Conservation (phyloP, 2,888 invertebrate genomes). For the Lampropteryx suffumata region DNA sequence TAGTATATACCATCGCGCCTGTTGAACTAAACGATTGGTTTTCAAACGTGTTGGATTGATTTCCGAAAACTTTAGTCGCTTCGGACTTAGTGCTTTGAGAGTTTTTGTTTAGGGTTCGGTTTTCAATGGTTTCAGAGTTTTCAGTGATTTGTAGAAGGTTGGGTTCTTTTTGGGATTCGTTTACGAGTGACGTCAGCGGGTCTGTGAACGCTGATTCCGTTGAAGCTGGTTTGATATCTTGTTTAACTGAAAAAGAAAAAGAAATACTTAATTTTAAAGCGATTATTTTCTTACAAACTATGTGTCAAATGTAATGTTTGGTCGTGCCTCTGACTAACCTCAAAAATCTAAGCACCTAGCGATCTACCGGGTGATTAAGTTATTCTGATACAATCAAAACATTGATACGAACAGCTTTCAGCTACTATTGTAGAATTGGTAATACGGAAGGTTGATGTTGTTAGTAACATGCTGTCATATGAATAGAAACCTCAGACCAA, state of each 20-base stretch:
- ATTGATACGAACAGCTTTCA: no score
- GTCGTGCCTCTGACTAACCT: no score
- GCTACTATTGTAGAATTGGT: no score
- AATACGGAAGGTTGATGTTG: no score
- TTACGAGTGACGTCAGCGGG: slow-evolving; percentile 2
- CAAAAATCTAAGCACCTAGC: no score
- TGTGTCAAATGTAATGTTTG: no score
- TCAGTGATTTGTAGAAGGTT: slow-evolving; percentile 2
- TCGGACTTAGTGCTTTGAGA: slow-evolving; percentile 5
- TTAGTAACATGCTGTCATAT: no score
- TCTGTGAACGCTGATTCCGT: slow-evolving; percentile 40
- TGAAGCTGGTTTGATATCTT: slow-evolving; percentile 44
- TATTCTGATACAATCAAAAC: no score
- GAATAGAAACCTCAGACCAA: no score
- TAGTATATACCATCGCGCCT: no score
- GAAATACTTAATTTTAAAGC: not conserved
- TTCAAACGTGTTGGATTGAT: slow-evolving; percentile 10
- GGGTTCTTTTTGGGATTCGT: slow-evolving; percentile 27
- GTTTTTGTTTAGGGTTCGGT: not conserved
- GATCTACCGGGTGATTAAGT: no score
- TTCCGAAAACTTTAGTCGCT: slow-evolving; percentile 12
- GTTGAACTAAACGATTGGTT: not conserved
- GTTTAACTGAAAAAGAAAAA: slow-evolving; percentile 41
- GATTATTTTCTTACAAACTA: no score
- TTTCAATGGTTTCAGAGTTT: slow-evolving; percentile 2